Evolutionary conservation across 2,797 vertebrate genomes (phyloP).

Genomic region (Aselliscus stoliczkanus): DNA sequence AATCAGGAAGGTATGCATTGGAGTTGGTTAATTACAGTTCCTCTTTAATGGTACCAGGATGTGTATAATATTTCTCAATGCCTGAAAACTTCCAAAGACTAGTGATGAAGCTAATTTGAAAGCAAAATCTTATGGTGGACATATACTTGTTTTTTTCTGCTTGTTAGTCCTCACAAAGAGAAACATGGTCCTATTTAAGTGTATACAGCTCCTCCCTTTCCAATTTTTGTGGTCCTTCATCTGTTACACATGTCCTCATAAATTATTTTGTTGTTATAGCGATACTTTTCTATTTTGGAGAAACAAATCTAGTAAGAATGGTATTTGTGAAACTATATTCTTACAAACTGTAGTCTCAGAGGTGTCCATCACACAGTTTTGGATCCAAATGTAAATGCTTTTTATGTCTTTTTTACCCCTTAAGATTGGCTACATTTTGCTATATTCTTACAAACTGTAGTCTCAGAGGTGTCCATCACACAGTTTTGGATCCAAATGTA

Average conservation of each 20-base stretch:
- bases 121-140: neutral
- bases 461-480: neutral
- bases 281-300: neutral
- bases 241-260: neutral
- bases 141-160: fast-evolving
- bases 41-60: neutral
- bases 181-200: neutral
- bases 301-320: slow-evolving; percentile 20
- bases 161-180: slow-evolving; percentile 17
- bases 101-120: slow-evolving; percentile 35
- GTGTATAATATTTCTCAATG: neutral
- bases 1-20: neutral
- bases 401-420: neutral
- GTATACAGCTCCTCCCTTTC: neutral
- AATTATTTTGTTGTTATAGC: slow-evolving; percentile 39
- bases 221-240: neutral
- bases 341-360: neutral
- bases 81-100: slow-evolving; percentile 16
- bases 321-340: neutral
- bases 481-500: slow-evolving; percentile 9
- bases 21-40: neutral
- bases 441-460: neutral
- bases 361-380: neutral
- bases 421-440: neutral
- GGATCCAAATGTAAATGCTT: neutral